Evolutionary conservation across 2,888 invertebrate genomes (phyloP).

Genomic region (Macrophya annulata): DNA sequence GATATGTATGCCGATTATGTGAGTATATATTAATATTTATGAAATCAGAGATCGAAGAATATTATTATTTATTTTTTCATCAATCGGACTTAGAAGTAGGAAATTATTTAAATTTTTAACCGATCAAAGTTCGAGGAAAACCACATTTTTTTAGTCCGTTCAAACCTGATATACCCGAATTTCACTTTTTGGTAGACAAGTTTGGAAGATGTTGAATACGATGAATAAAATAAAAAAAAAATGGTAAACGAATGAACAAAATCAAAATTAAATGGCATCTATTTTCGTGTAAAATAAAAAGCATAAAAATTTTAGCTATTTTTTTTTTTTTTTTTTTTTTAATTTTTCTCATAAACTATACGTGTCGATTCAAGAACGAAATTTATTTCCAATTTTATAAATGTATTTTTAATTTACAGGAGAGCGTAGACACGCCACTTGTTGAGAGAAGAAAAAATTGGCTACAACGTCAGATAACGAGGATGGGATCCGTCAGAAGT

Average conservation of each 20-base stretch:
- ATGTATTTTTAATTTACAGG: conserved; percentile 81
- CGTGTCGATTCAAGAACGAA: too few relatives aligned
- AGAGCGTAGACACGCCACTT: conserved; percentile 94
- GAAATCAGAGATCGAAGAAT: neutral
- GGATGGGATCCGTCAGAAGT: conserved; percentile 91
- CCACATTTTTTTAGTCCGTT: neutral
- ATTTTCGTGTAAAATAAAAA: neutral
- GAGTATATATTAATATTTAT: conserved; percentile 78
- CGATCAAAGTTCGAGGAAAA: conserved; percentile 34
- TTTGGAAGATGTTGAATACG: neutral
- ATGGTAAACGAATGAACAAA: neutral
- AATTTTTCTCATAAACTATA: too few relatives aligned
- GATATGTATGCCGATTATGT: conserved; percentile 96
- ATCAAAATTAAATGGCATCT: neutral
- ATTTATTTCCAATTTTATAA: neutral
- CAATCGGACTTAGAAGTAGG: neutral
- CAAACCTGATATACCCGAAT: neutral
- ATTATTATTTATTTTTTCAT: neutral
- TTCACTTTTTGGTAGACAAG: neutral
- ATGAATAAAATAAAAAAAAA: neutral
- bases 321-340: too few relatives aligned
- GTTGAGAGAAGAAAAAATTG: conserved; percentile 93
- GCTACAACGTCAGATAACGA: conserved; percentile 92
- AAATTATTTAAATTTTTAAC: conserved; percentile 9
- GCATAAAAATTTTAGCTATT: neutral